Evolutionary conservation across 1,140 invertebrate species (phyloP).

Genomic region (Octopus bimaculoides): DNA sequence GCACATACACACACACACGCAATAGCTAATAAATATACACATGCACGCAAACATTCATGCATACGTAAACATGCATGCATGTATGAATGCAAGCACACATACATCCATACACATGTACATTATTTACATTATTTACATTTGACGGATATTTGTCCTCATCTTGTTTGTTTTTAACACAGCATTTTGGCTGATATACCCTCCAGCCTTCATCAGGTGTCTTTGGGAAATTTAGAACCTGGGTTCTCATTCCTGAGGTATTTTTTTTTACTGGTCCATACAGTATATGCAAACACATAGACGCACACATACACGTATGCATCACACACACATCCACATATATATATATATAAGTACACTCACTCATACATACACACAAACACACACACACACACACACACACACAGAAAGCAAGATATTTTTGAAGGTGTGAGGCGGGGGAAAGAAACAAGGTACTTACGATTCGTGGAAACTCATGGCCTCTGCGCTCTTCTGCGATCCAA

Average conservation of each 20-base stretch:
- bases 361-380: neutral
- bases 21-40: no score
- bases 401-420: neutral
- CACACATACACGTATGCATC: no score
- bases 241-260: no score
- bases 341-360: neutral
- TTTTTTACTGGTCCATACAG: no score
- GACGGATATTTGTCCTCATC: no score
- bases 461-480: neutral
- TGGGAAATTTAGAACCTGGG: no score
- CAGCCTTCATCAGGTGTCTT: no score
- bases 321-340: no score
- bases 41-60: neutral
- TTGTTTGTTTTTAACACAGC: no score
- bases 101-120: neutral
- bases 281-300: neutral
- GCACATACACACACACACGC: neutral
- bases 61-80: neutral
- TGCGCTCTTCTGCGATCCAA: slow-evolving; percentile 12
- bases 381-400: neutral
- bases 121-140: no score
- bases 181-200: no score
- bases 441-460: neutral
- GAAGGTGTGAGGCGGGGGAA: neutral
- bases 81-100: neutral